Conservation (phyloP, 2,797 vertebrate genomes). For the Paramormyrops hopkinsi region DNA sequence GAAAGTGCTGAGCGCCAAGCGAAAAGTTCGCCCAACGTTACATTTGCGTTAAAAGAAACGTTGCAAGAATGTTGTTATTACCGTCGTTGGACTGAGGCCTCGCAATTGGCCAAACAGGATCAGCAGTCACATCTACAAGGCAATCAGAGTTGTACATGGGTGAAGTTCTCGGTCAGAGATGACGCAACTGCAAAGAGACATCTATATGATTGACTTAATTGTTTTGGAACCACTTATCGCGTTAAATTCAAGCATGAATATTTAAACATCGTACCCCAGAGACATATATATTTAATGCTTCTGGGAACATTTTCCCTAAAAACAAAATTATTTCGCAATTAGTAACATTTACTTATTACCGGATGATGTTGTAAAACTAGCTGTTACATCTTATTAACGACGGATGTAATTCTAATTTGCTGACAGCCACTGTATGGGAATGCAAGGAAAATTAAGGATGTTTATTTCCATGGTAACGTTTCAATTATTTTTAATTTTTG, state of each 20-base stretch:
- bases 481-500: slow-evolving; percentile 21
- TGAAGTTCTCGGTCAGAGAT: background rate
- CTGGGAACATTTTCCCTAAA: background rate
- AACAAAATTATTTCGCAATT: slow-evolving; percentile 11
- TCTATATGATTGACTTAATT: background rate
- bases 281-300: background rate
- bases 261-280: slow-evolving; percentile 10
- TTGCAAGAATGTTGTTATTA: background rate
- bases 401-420: slow-evolving; percentile 22
- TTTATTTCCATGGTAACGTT: background rate
- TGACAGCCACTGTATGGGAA: slow-evolving; percentile 26
- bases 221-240: background rate
- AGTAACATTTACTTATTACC: slow-evolving; percentile 25
- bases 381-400: slow-evolving; percentile 20
- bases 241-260: slow-evolving; percentile 15
- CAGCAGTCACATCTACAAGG: background rate
- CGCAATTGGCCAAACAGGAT: background rate
- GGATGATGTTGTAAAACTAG: background rate
- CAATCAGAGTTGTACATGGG: background rate
- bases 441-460: slow-evolving; percentile 27
- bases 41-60: background rate
- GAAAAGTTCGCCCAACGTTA: background rate
- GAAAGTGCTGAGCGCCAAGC: background rate
- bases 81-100: background rate
- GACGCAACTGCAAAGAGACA: background rate